A percentile compares a stretch with the other conserved stretches of the same genome.
phyloP scores from a whole-genome alignment of 2,113 vertebrate genomes.

The Macrotis lagotis region DNA sequence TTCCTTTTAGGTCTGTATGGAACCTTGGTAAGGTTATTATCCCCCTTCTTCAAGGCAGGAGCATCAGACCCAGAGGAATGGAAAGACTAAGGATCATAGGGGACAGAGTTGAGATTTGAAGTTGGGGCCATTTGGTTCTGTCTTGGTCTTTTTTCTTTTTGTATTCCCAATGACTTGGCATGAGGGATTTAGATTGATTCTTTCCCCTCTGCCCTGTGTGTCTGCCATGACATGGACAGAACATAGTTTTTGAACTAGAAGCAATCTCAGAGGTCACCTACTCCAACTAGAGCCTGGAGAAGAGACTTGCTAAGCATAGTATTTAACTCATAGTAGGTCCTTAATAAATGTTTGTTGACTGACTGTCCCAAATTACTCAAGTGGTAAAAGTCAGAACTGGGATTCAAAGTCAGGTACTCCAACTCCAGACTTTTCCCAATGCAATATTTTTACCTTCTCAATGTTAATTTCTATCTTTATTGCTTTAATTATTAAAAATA shows the following conservation, averaged over 20 bases:
- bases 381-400: neutral
- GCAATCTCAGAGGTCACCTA: neutral
- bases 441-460: neutral
- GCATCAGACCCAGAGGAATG: neutral
- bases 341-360: neutral
- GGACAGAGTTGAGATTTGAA: neutral
- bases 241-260: neutral
- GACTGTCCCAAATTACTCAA: neutral
- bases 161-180: neutral
- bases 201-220: neutral
- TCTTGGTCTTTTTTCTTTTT: neutral
- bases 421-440: neutral
- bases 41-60: neutral
- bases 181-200: neutral
- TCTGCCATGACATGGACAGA: neutral
- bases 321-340: neutral
- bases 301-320: neutral
- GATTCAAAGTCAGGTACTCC: neutral
- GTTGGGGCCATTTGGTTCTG: neutral
- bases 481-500: neutral
- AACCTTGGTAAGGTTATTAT: neutral
- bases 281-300: neutral
- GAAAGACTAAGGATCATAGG: neutral
- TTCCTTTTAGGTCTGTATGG: neutral
- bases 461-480: neutral